Base-by-base conservation (phyloP, 2,113 vertebrate species). In the Pavo muticus region DNA sequence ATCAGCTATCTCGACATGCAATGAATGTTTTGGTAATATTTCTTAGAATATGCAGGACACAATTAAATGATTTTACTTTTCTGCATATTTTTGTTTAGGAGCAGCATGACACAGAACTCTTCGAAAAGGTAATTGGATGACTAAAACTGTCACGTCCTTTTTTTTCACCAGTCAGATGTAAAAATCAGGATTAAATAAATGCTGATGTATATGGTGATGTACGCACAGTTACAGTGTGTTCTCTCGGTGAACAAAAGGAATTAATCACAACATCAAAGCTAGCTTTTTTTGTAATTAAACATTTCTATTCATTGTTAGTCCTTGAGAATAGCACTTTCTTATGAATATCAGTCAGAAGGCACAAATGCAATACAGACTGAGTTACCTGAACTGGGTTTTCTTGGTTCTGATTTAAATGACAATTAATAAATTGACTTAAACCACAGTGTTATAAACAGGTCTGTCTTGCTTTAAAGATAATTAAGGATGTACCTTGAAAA, bases 351-450 rank as follows among this genome's bases (percentile, higher is more conserved):
- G 45, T 37, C 65, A 63, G 70, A 82, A 84, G 35, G n/a, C 10
- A 27, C 18, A 84, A 84, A 29, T 25, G 25, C n/a, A 84, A 69
- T n/a, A 29, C 54, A 89, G 93, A 87, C 72, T 27, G 47, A 65
- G 67, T 91, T 82, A 91, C 45, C 81, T 72, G 88, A 93, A 61
- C 69, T 40, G 44, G 54, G 27, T 39, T 87, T 76, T 75, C 45
- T 84, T 50, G 17, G 29, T 71, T 75, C 68, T 87, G 47, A 84
- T 91, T 87, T 92, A 93, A 93, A 84, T 64, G 48, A 76, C 67
- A 91, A 61, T 87, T 72, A 95, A 82, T 42, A 87, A 93, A 77
- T n/a, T 6, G 19, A n/a, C 70, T 88, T 92, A 89, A 91, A 88
- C 89, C 73, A 76, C 65, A 70, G 35, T 4, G 11, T 52, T 67